Evolutionary conservation across 2,888 invertebrate genomes (phyloP).

Genomic region (Laothoe populi): DNA sequence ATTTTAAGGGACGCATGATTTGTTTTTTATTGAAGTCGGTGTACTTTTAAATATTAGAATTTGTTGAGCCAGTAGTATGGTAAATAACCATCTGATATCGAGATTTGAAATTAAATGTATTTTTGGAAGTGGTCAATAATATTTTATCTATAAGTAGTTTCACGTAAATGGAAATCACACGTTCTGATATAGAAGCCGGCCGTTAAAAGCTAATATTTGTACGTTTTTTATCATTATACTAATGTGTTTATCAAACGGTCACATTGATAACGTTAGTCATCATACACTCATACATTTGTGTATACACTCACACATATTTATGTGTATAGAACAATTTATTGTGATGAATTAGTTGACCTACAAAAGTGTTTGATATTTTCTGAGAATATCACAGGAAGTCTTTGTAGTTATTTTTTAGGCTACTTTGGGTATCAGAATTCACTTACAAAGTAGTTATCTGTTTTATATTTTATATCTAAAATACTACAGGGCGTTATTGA

Average conservation of each 20-base stretch:
- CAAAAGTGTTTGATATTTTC: conserved; percentile 6
- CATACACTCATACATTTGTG: not conserved
- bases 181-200: not conserved
- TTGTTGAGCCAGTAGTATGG: too few species aligned
- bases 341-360: conserved; percentile 14
- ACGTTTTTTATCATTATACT: not conserved
- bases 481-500: not conserved
- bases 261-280: not conserved
- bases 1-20: too few species aligned
- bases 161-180: not conserved
- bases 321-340: not conserved
- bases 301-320: not conserved
- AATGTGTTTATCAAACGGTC: not conserved
- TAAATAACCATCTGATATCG: too few species aligned
- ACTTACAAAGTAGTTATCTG: not conserved
- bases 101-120: too few species aligned
- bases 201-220: conserved; percentile 2
- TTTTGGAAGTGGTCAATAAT: too few species aligned
- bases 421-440: not conserved
- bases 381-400: conserved; percentile 6
- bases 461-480: not conserved
- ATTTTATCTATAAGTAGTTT: not conserved
- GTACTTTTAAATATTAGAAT: too few species aligned
- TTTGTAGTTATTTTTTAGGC: not conserved
- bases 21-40: too few species aligned